phyloP scores from a whole-genome alignment of 1,140 invertebrate species.

The Monochamus saltuarius region DNA sequence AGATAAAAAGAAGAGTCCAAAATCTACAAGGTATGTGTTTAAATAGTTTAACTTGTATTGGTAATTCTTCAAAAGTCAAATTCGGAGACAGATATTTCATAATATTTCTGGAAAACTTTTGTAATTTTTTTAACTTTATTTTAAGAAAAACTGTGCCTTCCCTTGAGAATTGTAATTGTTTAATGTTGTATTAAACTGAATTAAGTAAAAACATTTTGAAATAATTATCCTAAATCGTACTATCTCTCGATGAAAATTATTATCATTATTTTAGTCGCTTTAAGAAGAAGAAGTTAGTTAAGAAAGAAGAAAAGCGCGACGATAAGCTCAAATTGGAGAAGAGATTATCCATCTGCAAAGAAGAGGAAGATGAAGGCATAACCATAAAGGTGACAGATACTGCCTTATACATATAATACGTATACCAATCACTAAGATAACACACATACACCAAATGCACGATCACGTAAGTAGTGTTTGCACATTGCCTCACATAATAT shows the following conservation, averaged over 20 bases:
- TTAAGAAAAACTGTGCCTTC: too few relatives aligned
- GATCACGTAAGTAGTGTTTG: neutral
- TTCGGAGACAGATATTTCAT: too few relatives aligned
- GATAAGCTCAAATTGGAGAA: constrained; percentile 55
- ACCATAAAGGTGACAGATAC: constrained; percentile 58
- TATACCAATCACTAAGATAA: constrained; percentile 1
- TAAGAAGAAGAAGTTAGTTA: constrained; percentile 55
- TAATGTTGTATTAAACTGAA: too few relatives aligned
- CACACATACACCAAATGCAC: constrained; percentile 4
- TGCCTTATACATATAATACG: constrained; percentile 38
- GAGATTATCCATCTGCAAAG: constrained; percentile 60
- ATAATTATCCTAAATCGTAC: too few relatives aligned
- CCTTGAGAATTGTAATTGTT: too few relatives aligned
- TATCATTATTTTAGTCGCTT: constrained; percentile 33
- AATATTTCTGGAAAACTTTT: too few relatives aligned
- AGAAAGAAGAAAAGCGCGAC: constrained; percentile 60
- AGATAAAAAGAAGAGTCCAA: constrained; percentile 52
- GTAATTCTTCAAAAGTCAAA: too few relatives aligned
- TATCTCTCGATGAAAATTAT: constrained; percentile 2
- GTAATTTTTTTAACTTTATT: too few relatives aligned
- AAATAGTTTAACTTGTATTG: neutral
- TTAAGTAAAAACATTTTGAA: too few relatives aligned
- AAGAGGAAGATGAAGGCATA: constrained; percentile 59
- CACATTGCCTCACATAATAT: too few relatives aligned
- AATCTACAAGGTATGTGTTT: constrained; percentile 45